Evolutionary conservation across 2,888 invertebrate genomes (phyloP).

Genomic region (Escarpia spicata): DNA sequence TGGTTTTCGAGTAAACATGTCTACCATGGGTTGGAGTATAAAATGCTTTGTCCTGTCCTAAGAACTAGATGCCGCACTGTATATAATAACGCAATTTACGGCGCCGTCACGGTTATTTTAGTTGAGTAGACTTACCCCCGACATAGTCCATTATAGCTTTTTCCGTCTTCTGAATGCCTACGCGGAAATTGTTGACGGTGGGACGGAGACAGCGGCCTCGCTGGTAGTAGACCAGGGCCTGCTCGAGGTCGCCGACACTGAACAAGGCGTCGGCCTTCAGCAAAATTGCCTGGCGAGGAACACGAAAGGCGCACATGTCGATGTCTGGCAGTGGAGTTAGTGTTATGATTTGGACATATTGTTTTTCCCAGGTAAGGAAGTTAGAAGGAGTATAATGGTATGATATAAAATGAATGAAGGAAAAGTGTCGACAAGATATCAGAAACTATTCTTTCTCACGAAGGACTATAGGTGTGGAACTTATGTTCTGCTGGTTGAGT

Average conservation of each 20-base stretch:
- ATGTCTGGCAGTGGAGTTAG: not conserved
- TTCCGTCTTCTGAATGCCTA: not conserved
- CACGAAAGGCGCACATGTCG: not conserved
- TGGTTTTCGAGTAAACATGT: too few relatives aligned
- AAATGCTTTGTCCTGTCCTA: too few relatives aligned
- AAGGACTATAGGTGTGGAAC: too few relatives aligned
- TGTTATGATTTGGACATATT: not conserved
- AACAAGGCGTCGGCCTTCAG: not conserved
- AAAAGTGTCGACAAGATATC: too few relatives aligned
- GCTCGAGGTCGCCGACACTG: not conserved
- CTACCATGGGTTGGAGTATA: too few relatives aligned
- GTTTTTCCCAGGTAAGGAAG: not conserved
- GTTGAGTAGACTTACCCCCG: not conserved
- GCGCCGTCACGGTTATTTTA: too few relatives aligned
- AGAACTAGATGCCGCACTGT: too few relatives aligned
- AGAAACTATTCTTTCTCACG: too few relatives aligned
- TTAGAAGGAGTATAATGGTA: not conserved
- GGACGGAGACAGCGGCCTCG: not conserved
- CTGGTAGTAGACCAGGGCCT: not conserved
- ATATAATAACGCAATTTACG: too few relatives aligned
- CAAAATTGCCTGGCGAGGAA: not conserved
- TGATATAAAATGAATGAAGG: too few relatives aligned
- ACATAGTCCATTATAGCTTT: not conserved
- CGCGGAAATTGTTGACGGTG: not conserved
- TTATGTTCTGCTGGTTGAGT: too few relatives aligned